phyloP scores from a whole-genome alignment of 2,797 vertebrate genomes.

The Dendrocincla tyrannina region DNA sequence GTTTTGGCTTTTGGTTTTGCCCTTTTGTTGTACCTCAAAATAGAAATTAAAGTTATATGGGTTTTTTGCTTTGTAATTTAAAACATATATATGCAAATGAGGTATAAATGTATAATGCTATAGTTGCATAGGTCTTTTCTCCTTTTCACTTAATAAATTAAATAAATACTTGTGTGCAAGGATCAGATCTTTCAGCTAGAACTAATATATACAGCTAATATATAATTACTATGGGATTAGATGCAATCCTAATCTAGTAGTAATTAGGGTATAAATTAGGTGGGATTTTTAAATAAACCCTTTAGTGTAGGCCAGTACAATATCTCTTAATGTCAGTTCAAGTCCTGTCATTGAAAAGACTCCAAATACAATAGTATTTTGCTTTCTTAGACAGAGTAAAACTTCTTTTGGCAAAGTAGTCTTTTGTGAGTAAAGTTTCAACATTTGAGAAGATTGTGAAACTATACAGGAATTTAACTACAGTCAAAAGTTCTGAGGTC shows the following conservation, averaged over 20 bases:
- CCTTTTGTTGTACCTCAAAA: background rate
- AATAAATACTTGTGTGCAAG: slow-evolving; percentile 2
- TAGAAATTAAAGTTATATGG: background rate
- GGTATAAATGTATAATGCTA: background rate
- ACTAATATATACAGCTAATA: background rate
- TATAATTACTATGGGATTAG: background rate
- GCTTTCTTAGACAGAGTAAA: background rate
- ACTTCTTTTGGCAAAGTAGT: background rate
- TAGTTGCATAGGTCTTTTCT: background rate
- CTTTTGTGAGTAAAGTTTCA: background rate
- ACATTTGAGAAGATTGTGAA: background rate
- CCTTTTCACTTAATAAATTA: background rate
- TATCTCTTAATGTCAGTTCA: background rate
- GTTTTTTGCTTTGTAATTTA: background rate
- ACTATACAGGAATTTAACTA: background rate
- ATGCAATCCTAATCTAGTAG: background rate
- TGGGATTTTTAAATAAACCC: background rate
- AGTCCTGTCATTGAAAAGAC: background rate
- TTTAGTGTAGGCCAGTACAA: background rate
- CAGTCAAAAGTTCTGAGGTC: background rate
- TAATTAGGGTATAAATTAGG: background rate
- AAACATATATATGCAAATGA: background rate
- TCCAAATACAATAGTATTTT: background rate
- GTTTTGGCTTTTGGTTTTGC: fast-evolving
- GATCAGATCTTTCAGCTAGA: background rate